Evolutionary conservation across 1,140 invertebrate genomes (phyloP).

Genomic region (Drosophila insularis): DNA sequence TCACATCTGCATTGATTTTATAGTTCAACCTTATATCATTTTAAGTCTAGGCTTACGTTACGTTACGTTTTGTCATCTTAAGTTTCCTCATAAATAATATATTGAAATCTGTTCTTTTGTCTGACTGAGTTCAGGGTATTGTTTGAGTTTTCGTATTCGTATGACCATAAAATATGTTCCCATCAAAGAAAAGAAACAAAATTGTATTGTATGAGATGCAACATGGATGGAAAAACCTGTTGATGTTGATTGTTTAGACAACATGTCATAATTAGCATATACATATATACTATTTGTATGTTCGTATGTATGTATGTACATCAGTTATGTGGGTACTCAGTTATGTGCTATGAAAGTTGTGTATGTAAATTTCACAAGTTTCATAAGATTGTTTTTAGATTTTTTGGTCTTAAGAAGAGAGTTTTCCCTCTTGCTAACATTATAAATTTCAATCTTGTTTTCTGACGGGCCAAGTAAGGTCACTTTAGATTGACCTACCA

Average conservation of each 20-base stretch:
- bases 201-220: conserved; percentile 7
- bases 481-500: background rate
- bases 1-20: background rate
- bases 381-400: background rate
- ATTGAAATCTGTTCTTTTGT: conserved; percentile 17
- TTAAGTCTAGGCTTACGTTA: background rate
- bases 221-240: conserved; percentile 7
- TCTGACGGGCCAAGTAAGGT: conserved; percentile 4
- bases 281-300: background rate
- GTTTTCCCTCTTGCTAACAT: background rate
- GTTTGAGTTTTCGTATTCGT: background rate
- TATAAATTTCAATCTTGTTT: conserved; percentile 1
- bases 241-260: conserved; percentile 12
- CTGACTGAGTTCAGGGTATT: background rate
- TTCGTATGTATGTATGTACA: background rate
- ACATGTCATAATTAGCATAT: conserved; percentile 15
- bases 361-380: conserved; percentile 4
- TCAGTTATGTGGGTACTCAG: background rate
- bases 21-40: background rate
- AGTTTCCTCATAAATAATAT: conserved; percentile 16
- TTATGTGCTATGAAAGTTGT: conserved; percentile 6
- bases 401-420: conserved; percentile 1
- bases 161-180: conserved; percentile 19
- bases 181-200: background rate
- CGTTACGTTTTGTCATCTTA: background rate